Conservation (phyloP, 2,888 invertebrate species). For the Agrochola lychnidis region DNA sequence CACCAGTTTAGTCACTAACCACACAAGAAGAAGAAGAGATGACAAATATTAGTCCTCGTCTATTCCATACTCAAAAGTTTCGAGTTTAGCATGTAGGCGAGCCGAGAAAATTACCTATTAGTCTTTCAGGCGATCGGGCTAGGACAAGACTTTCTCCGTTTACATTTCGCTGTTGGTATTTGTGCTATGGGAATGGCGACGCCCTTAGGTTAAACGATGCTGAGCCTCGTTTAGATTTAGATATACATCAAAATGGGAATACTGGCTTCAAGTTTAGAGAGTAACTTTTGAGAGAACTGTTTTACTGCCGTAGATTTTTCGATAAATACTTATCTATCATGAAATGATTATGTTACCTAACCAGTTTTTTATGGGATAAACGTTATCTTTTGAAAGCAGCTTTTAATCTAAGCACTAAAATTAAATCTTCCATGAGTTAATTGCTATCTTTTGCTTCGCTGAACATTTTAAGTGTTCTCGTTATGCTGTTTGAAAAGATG, state of each 20-base stretch:
- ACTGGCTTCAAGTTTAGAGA: slow-evolving; percentile 22
- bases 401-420: slow-evolving; percentile 56
- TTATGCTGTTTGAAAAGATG: slow-evolving; percentile 33
- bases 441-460: slow-evolving; percentile 55
- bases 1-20: too few relatives aligned
- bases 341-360: slow-evolving; percentile 20
- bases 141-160: slow-evolving; percentile 86
- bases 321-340: slow-evolving; percentile 17
- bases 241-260: slow-evolving; percentile 64
- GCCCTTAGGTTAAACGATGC: slow-evolving; percentile 79
- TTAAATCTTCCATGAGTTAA: slow-evolving; percentile 51
- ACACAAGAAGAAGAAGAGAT: too few relatives aligned
- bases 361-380: slow-evolving; percentile 33
- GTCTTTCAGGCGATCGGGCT: slow-evolving; percentile 83
- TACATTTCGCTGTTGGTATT: slow-evolving; percentile 85
- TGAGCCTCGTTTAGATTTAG: slow-evolving; percentile 71
- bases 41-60: slow-evolving; percentile 2
- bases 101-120: slow-evolving; percentile 68
- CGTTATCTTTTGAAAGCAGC: slow-evolving; percentile 24
- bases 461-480: slow-evolving; percentile 51
- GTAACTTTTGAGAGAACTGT: slow-evolving; percentile 12
- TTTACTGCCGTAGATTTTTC: slow-evolving; percentile 10
- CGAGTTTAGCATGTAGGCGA: slow-evolving; percentile 67
- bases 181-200: slow-evolving; percentile 82
- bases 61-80: slow-evolving; percentile 44